These are phyloP conservation scores for Acleris holmiana DNA, from an alignment of 2,888 invertebrate species.

Conservation along the genomic window DNA sequence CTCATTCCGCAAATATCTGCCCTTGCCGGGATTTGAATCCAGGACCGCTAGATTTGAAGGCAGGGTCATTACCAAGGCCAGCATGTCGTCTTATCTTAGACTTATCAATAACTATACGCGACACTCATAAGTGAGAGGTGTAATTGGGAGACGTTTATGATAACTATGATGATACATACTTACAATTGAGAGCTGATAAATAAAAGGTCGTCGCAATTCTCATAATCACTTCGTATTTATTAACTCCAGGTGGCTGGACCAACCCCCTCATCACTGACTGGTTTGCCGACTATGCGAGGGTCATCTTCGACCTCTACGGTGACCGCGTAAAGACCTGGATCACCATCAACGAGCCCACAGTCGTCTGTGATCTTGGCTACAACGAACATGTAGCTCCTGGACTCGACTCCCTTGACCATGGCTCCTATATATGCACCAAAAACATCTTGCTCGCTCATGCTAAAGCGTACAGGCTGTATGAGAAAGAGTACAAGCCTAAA, in stretches of 20 bases:
- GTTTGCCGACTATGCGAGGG: slow-evolving; percentile 48
- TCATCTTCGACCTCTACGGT: slow-evolving; percentile 44
- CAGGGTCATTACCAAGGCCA: no score
- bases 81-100: no score
- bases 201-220: background rate
- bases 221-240: background rate
- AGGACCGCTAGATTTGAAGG: no score
- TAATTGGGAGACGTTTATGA: no score
- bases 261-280: slow-evolving; percentile 48
- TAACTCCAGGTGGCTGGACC: slow-evolving; percentile 46
- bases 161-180: no score
- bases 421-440: slow-evolving; percentile 84
- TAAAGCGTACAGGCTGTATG: slow-evolving; percentile 81
- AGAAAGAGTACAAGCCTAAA: slow-evolving; percentile 71
- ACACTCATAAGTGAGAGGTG: no score
- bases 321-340: slow-evolving; percentile 52
- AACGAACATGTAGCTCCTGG: slow-evolving; percentile 54
- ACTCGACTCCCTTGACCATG: slow-evolving; percentile 60
- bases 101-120: no score
- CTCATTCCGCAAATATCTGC: no score
- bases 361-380: slow-evolving; percentile 29
- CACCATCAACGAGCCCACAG: slow-evolving; percentile 46
- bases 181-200: background rate
- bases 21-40: no score
- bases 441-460: slow-evolving; percentile 87